These are phyloP conservation scores for Anniella stebbinsi DNA, from an alignment of 2,797 vertebrate genomes.

Conservation along the genomic window DNA sequence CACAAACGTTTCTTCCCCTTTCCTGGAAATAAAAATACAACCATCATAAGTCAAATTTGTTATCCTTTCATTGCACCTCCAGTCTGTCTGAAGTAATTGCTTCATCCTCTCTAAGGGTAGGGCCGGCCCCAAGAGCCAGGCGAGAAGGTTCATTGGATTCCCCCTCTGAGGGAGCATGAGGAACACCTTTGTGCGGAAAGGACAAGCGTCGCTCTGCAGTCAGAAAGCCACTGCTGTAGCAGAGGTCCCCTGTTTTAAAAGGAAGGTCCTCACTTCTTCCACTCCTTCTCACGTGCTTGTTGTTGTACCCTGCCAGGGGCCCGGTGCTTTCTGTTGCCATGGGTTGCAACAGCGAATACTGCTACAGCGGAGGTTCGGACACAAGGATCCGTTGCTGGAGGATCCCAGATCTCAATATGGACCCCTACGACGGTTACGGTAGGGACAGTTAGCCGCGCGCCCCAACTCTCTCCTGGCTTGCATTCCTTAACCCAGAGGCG, in stretches of 20 bases:
- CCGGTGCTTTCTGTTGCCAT: slow-evolving; percentile 87
- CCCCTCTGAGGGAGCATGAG: not conserved
- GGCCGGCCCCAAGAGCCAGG: not conserved
- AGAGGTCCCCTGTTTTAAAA: not conserved
- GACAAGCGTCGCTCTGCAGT: not conserved
- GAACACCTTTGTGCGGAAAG: not conserved
- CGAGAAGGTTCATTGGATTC: not conserved
- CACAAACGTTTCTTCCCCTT: not conserved
- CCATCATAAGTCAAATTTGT: too few species aligned
- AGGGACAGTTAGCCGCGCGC: slow-evolving; percentile 42
- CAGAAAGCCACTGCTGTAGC: not conserved
- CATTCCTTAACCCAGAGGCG: too few species aligned
- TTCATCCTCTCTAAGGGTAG: not conserved
- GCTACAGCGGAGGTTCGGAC: slow-evolving; percentile 89
- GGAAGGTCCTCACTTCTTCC: not conserved
- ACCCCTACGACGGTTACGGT: slow-evolving; percentile 93
- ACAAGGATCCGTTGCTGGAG: slow-evolving; percentile 89
- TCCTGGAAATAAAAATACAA: not conserved
- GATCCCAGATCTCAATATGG: slow-evolving; percentile 90
- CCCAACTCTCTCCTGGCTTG: not conserved
- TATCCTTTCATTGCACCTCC: too few species aligned
- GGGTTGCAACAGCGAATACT: slow-evolving; percentile 86
- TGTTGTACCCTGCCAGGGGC: slow-evolving; percentile 76
- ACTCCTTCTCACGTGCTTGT: not conserved
- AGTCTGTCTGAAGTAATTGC: too few species aligned